These are phyloP conservation scores for Melanotaenia nigrans DNA, from an alignment of 2,797 vertebrate genomes.

Conservation along the genomic window DNA sequence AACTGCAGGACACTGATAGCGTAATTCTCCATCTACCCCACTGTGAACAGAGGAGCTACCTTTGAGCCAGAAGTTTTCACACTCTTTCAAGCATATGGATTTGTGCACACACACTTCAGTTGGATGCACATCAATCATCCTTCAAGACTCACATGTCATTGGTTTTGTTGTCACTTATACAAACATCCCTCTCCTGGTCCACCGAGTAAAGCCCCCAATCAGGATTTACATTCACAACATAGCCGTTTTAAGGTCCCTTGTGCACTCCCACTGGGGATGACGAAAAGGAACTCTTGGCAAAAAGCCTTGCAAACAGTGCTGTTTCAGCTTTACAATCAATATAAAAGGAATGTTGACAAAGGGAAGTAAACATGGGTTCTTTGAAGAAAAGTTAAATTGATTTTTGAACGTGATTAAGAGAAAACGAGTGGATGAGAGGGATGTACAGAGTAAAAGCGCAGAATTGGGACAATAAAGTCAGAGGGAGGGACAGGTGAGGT, in stretches of 20 bases:
- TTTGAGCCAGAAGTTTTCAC: constrained; percentile 26
- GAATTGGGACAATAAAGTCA: constrained; percentile 62
- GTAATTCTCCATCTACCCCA: constrained; percentile 47
- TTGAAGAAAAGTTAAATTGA: constrained; percentile 29
- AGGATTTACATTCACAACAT: constrained; percentile 68
- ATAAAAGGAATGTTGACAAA: constrained; percentile 4
- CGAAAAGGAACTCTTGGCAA: neutral
- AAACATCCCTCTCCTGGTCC: constrained; percentile 53
- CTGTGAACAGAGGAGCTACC: constrained; percentile 50
- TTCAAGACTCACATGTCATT: constrained; percentile 60
- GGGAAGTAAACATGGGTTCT: constrained; percentile 23
- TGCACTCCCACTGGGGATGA: constrained; percentile 29
- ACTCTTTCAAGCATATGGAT: neutral
- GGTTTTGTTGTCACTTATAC: constrained; percentile 59
- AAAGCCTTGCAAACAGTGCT: constrained; percentile 20
- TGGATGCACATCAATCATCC: constrained; percentile 71
- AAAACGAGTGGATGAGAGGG: constrained; percentile 23
- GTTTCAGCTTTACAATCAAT: constrained; percentile 33
- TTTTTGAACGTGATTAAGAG: constrained; percentile 49
- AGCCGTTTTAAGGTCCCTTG: constrained; percentile 24
- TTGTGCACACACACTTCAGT: constrained; percentile 15
- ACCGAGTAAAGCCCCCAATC: constrained; percentile 69
- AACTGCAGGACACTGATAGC: constrained; percentile 50
- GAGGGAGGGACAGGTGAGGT: constrained; percentile 48
- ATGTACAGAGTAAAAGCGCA: constrained; percentile 27